phyloP scores from a whole-genome alignment of 2,888 invertebrate species.

The Julus scandinavius region DNA sequence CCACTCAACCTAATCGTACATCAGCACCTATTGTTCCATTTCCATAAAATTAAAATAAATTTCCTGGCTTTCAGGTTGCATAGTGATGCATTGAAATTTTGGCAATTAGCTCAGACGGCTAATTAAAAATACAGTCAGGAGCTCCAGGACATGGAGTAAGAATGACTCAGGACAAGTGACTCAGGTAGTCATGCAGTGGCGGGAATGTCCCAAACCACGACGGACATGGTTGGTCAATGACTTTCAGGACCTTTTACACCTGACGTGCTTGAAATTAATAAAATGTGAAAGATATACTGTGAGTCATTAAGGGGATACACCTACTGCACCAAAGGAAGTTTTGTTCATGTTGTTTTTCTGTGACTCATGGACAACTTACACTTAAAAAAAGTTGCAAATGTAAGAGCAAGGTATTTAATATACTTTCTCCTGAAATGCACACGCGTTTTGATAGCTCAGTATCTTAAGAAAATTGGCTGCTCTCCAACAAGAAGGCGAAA shows the following conservation, averaged over 20 bases:
- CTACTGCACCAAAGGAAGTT: constrained; percentile 27
- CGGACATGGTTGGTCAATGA: constrained; percentile 43
- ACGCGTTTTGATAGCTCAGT: not conserved
- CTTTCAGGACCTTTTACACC: constrained; percentile 35
- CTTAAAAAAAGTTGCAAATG: not conserved
- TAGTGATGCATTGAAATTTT: not conserved
- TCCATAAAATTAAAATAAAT: not conserved
- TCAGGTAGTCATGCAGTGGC: not conserved
- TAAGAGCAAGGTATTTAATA: constrained; percentile 1
- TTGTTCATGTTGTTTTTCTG: not conserved
- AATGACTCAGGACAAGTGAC: not conserved
- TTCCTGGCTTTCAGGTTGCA: not conserved
- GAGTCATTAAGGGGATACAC: constrained; percentile 39
- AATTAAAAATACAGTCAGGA: not conserved
- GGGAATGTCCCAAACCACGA: constrained; percentile 9
- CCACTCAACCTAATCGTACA: not conserved
- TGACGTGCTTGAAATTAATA: constrained; percentile 7
- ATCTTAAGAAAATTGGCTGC: not conserved
- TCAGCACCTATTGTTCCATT: not conserved
- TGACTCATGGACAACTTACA: constrained; percentile 8
- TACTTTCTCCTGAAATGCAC: constrained; percentile 10
- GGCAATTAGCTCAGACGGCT: not conserved
- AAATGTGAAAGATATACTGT: not conserved
- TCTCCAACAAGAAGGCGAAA: not conserved
- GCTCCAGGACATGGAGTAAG: not conserved